phyloP scores from a whole-genome alignment of 2,797 vertebrate species.

The Myotis vivesi region DNA sequence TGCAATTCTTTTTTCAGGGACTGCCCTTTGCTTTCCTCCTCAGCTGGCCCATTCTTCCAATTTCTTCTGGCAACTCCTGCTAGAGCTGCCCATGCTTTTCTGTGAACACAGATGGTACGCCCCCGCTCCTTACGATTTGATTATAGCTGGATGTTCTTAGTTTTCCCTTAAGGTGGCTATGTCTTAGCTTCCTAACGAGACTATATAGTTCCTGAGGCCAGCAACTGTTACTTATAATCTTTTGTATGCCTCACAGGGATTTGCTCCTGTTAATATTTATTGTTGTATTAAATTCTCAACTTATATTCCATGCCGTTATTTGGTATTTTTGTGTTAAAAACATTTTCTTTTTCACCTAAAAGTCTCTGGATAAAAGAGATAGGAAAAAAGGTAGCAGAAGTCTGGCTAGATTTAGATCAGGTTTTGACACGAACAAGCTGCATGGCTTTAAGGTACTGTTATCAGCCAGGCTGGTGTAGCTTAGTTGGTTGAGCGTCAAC shows the following conservation, averaged over 20 bases:
- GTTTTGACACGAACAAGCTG: not conserved
- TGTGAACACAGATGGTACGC: not conserved
- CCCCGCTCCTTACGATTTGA: not conserved
- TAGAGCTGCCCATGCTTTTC: not conserved
- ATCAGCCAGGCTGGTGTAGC: not conserved
- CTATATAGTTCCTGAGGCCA: not conserved
- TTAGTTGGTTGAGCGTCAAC: no score
- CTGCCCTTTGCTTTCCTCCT: not conserved
- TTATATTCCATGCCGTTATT: not conserved
- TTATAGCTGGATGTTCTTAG: not conserved
- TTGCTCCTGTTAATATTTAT: constrained; percentile 50
- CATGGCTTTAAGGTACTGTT: not conserved
- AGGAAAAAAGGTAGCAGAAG: not conserved
- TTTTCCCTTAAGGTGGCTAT: not conserved
- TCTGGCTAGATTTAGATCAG: not conserved
- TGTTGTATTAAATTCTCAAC: constrained; percentile 16
- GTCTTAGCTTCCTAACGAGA: constrained; percentile 5
- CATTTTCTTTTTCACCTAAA: not conserved
- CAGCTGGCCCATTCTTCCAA: not conserved
- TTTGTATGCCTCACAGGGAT: not conserved
- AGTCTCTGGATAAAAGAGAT: not conserved
- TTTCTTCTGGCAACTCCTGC: not conserved
- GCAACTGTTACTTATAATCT: not conserved
- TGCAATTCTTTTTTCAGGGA: not conserved
- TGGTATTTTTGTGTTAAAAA: constrained; percentile 39